Base-by-base conservation (phyloP, 2,113 vertebrate species). In the Gadus chalcogrammus region DNA sequence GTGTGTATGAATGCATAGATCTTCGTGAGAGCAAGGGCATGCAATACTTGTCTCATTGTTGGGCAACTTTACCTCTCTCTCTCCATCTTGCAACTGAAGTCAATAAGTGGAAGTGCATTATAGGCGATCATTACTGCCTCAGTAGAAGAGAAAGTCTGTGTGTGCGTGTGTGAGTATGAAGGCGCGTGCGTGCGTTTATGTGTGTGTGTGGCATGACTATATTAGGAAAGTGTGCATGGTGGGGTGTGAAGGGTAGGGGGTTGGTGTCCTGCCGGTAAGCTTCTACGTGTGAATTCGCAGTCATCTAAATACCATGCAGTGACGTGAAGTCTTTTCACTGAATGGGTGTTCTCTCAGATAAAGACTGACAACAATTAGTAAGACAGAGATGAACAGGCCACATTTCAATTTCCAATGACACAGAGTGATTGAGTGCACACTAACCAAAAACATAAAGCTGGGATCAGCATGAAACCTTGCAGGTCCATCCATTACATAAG, bases 301-400 rank as follows among this genome's bases (percentile, higher is more conserved):
- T 2, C 6, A 35, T 35, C 4, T 5, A 35, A 35, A 35, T 5
- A 35, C 67, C 59, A 24, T 28, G 5, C 15, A 62, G 58, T 42
- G 74, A 84, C 52, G 24, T 24, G 24, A 65, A 77, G 42, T 13
- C 42, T 9, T 42, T 6, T 9, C 42, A 48, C 42, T 64, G 27
- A 15, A 15, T 64, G 62, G 16, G 27, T 66, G 64, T 66, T 13
- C 42, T 13, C 42, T 48, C 42, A 48, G 42, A 48, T 48, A 83
- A 77, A 72, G 72, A 68, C 75, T 79, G 78, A 82, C 74, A 73
- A 69, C 64, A 69, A 79, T 78, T 81, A 79, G 75, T 75, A 77
- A 79, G 67, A 52, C 52, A 1, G 35, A 76, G 72, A 63, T 64
- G 42, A 48, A 48, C 42, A 13, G 42, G 9, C 42, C 42, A 13